Evolutionary conservation across 2,888 invertebrate genomes (phyloP), one percentile per base, ranked within the genome.

Genomic region (Agriopis leucophaearia): DNA sequence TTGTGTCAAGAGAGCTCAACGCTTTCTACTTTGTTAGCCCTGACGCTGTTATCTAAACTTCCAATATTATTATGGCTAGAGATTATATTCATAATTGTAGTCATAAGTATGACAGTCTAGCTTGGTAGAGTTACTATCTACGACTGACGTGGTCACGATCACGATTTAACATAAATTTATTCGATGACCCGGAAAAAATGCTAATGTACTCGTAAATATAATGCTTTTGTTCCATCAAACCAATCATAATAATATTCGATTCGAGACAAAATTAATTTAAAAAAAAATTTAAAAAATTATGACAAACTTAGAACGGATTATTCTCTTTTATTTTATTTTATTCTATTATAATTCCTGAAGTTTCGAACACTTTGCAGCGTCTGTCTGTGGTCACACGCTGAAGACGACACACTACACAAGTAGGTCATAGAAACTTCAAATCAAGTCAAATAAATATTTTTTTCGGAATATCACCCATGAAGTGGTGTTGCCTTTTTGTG

Each of bases 171-270:
- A 16, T 56, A n/a, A 48, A 56, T 64, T 40, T 35, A 64, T 56
- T 50, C 56, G 57, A 57, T 57, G 56, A 64, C 51, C 64, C 64
- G 64, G 64, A 64, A 64, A 56, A 50, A 38, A 35, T 0, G 36
- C 15, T 62, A 61, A 59, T 59, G 59, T 47, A 52, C 61, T 60
- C 15, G 42, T 61, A 35, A 61, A 44, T 51, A 18, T 38, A 55
- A 12, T 44, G 44, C 38, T 52, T 52, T 52, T 52, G 52, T 52
- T 15, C 52, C 36, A 52, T 52, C 52, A 13, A 51, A 18, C n/a
- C n/a, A n/a, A 47, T 47, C 47, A 16, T 47, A 15, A 47, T 27
- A n/a, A n/a, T n/a, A n/a, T 27, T 27, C 27, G 5, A 5, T 0
- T 27, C 27, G 5, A 27, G 27, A 27, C 27, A 27, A 27, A 27